Evolutionary conservation across 2,113 vertebrate species (phyloP), one percentile per base, ranked within the genome.

Genomic region (Dissostichus mawsoni): DNA sequence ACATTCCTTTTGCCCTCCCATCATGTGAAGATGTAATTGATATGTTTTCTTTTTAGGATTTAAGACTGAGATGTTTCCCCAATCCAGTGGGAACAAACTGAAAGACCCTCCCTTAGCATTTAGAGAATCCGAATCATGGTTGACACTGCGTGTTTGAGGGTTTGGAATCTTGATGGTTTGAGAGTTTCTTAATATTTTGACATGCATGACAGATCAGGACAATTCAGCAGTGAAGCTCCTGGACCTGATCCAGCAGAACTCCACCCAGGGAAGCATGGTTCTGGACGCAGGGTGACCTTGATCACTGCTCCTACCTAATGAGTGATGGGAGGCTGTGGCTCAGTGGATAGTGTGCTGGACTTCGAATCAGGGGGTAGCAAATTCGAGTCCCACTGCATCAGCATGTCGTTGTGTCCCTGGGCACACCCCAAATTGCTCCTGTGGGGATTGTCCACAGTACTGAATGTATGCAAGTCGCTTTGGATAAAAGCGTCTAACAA

Each of bases 241-340:
- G 82, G 85, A 82, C 56, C 44, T 3, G 8, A 48, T 82, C 82
- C 85, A 87, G 69, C 73, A 68, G 33, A 82, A 71, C 69, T 78
- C 65, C 41, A 81, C 56, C 52, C 12, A 18, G 58, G 55, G 78
- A 73, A 73, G 74, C 62, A 20, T 81, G 82, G 63, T 56, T 58
- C 51, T 48, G 69, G 78, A 53, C 1, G 18, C 62, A 53, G 44
- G 56, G 25, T 80, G 83, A 87, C 86, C 78, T 83, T 86, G 64
- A 85, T 76, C 74, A 20, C 63, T 36, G 12, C 57, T 56, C n/a
- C n/a, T 20, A 14, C 55, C 66, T 64, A n/a, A 68, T 76, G 63
- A 85, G 13, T 83, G 74, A 79, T 25, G 23, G 23, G 23, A 25
- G 23, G 23, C 23, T 25, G 23, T 25, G 23, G 23, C 23, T 25